Conservation (phyloP, 2,113 vertebrate genomes). For the Tricholaema leucomelas region DNA sequence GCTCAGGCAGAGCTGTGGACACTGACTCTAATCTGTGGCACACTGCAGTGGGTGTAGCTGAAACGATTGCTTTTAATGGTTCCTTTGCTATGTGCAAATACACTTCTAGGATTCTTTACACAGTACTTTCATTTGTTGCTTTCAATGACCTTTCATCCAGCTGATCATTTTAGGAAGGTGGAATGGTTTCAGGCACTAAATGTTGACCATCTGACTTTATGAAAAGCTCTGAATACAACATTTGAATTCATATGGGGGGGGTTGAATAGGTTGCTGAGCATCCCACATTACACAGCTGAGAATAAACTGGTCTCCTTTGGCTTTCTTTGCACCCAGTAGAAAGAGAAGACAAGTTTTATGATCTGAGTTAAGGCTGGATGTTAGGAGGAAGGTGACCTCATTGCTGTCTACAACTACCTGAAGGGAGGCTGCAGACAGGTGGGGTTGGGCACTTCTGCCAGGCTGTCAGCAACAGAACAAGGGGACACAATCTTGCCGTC, state of each 20-base stretch:
- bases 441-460: no score
- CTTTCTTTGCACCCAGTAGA: not conserved
- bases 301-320: not conserved
- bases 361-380: not conserved
- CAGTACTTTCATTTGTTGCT: not conserved
- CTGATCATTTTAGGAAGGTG: not conserved
- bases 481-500: no score
- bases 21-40: no score
- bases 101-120: no score
- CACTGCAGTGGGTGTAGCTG: no score
- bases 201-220: rapidly evolving
- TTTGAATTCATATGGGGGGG: rapidly evolving
- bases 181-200: not conserved
- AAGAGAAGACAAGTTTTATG: not conserved
- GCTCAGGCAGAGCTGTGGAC: no score
- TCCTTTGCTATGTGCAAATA: no score
- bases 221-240: not conserved
- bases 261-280: not conserved
- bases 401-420: no score
- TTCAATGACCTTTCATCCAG: not conserved
- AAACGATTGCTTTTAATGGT: no score
- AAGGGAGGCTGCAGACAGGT: no score
- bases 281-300: not conserved
- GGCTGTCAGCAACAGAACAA: no score
- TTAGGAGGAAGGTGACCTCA: no score